Conservation (phyloP, 2,113 vertebrate genomes). For the Gadus chalcogrammus region DNA sequence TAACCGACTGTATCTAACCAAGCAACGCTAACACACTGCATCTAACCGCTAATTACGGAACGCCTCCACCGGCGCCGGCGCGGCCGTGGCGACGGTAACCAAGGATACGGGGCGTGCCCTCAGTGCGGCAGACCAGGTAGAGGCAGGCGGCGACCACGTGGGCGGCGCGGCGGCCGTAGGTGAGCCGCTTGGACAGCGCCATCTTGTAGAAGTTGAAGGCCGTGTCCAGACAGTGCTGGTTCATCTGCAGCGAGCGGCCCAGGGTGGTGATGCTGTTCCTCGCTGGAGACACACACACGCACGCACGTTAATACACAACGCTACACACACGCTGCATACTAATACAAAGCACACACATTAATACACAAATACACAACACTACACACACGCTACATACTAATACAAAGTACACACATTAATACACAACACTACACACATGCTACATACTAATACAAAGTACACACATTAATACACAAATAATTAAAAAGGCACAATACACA, state of each 20-base stretch:
- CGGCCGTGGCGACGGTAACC: background rate
- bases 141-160: conserved; percentile 92
- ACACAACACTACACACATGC: too few relatives aligned
- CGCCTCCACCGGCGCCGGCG: too few relatives aligned
- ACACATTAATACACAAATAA: background rate
- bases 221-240: conserved; percentile 91
- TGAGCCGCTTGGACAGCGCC: conserved; percentile 88
- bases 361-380: background rate
- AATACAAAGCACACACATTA: background rate
- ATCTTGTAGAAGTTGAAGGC: conserved; percentile 99
- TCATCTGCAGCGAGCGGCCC: conserved; percentile 94
- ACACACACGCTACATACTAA: background rate
- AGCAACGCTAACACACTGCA: too few relatives aligned
- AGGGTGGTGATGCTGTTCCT: conserved; percentile 85
- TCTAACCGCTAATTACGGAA: too few relatives aligned
- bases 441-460: background rate
- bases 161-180: conserved; percentile 80
- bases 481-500: too few relatives aligned
- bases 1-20: too few relatives aligned
- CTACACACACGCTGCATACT: conserved; percentile 10
- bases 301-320: background rate
- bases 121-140: conserved; percentile 95
- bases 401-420: too few relatives aligned
- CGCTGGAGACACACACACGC: conserved; percentile 62
- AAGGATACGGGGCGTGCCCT: conserved; percentile 97